A percentile compares a stretch with the other conserved stretches of the same genome.
These are phyloP conservation scores for Halocaridina rubra DNA, from an alignment of 2,888 invertebrate species.

Conservation along the genomic window DNA sequence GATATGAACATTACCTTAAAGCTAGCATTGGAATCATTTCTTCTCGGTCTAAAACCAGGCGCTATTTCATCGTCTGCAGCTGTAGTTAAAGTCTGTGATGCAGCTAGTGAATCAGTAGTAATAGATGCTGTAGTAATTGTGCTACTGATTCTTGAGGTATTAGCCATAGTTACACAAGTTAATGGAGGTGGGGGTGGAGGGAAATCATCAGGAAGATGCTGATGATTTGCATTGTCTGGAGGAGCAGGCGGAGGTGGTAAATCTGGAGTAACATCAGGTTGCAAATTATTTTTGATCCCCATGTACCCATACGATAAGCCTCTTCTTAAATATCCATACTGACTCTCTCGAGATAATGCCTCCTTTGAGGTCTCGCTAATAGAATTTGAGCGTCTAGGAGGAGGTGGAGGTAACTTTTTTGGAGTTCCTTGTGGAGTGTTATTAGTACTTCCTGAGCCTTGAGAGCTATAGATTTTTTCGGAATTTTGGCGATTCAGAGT, in stretches of 20 bases:
- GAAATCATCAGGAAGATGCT: slow-evolving; percentile 65
- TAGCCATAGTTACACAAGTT: slow-evolving; percentile 55
- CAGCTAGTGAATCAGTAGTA: slow-evolving; percentile 79
- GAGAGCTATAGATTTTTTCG: slow-evolving; percentile 37
- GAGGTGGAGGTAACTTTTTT: slow-evolving; percentile 69
- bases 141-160: slow-evolving; percentile 39
- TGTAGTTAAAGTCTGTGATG: slow-evolving; percentile 80
- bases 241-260: slow-evolving; percentile 63
- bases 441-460: slow-evolving; percentile 41
- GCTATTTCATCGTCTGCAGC: slow-evolving; percentile 68
- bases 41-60: slow-evolving; percentile 69
- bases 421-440: slow-evolving; percentile 65
- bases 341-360: slow-evolving; percentile 12
- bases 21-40: slow-evolving; percentile 85
- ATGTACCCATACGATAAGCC: slow-evolving; percentile 61
- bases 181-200: slow-evolving; percentile 68
- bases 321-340: slow-evolving; percentile 43
- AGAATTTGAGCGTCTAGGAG: slow-evolving; percentile 69
- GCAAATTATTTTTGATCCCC: slow-evolving; percentile 57
- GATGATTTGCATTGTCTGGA: slow-evolving; percentile 60
- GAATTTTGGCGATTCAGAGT: slow-evolving; percentile 45
- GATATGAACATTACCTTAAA: slow-evolving; percentile 81
- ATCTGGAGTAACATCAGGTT: slow-evolving; percentile 60
- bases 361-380: slow-evolving; percentile 57
- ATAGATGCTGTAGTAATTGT: slow-evolving; percentile 46